Evolutionary conservation across 2,113 vertebrate species (phyloP).

Genomic region (Trichomycterus rosablanca): DNA sequence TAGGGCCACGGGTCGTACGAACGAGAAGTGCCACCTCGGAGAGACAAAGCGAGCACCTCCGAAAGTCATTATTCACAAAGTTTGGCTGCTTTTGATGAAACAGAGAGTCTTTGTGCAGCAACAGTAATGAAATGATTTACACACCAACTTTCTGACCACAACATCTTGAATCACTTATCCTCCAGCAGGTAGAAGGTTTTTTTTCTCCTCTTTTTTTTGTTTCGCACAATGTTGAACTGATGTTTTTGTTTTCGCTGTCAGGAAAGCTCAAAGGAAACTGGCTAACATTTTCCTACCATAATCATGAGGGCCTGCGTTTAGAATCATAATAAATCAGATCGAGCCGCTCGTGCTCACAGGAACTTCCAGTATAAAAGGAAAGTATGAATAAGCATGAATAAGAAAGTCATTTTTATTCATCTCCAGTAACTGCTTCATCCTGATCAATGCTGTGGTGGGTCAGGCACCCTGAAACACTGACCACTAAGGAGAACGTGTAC

Average conservation of each 20-base stretch:
- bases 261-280: background rate
- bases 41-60: conserved; percentile 70
- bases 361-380: no score
- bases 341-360: conserved; percentile 1
- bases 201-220: background rate
- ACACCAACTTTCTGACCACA: conserved; percentile 25
- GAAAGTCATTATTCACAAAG: conserved; percentile 62
- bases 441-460: no score
- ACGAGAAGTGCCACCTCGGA: conserved; percentile 67
- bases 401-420: no score
- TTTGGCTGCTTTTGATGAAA: conserved; percentile 19
- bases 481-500: no score
- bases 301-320: conserved; percentile 5
- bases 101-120: conserved; percentile 28
- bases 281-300: background rate
- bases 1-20: conserved; percentile 65
- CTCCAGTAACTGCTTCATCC: no score
- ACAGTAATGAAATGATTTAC: conserved; percentile 38
- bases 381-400: no score
- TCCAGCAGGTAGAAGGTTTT: conserved; percentile 27
- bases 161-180: conserved; percentile 42
- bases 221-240: conserved; percentile 1
- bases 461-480: no score
- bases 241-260: conserved; percentile 19
- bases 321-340: background rate